These are phyloP conservation scores for Standfussiana lucernea DNA, from an alignment of 2,888 invertebrate species.

Conservation along the genomic window DNA sequence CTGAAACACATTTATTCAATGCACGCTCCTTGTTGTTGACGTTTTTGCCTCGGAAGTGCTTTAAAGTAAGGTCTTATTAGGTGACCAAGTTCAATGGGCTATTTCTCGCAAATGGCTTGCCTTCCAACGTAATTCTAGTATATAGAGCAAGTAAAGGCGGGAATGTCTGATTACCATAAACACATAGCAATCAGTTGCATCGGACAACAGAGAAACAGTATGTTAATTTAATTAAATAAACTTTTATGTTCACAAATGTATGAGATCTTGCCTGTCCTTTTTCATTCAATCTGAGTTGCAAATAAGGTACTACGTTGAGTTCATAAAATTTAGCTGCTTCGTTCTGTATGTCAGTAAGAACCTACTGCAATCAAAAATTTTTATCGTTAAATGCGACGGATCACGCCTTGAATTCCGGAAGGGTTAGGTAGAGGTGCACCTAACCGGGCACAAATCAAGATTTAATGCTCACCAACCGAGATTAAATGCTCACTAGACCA, in stretches of 20 bases:
- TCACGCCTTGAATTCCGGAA: too few species aligned
- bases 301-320: neutral
- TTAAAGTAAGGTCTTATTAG: conserved; percentile 66
- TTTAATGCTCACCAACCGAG: too few species aligned
- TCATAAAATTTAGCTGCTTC: neutral
- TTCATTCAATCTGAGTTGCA: neutral
- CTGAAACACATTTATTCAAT: too few species aligned
- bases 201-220: conserved; percentile 7
- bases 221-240: conserved; percentile 44
- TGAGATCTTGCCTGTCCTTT: neutral
- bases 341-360: neutral
- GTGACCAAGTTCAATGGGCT: conserved; percentile 57
- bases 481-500: too few species aligned
- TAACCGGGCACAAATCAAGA: too few species aligned
- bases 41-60: conserved; percentile 43
- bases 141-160: conserved; percentile 20
- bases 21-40: too few species aligned
- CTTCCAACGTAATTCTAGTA: neutral
- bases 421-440: too few species aligned
- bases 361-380: neutral
- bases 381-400: neutral
- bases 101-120: too few species aligned
- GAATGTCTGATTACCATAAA: conserved; percentile 28
- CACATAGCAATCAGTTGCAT: conserved; percentile 41
- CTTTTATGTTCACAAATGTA: conserved; percentile 8